Evolutionary conservation across 2,797 vertebrate species (phyloP).

Genomic region (Etheostoma nigrum): DNA sequence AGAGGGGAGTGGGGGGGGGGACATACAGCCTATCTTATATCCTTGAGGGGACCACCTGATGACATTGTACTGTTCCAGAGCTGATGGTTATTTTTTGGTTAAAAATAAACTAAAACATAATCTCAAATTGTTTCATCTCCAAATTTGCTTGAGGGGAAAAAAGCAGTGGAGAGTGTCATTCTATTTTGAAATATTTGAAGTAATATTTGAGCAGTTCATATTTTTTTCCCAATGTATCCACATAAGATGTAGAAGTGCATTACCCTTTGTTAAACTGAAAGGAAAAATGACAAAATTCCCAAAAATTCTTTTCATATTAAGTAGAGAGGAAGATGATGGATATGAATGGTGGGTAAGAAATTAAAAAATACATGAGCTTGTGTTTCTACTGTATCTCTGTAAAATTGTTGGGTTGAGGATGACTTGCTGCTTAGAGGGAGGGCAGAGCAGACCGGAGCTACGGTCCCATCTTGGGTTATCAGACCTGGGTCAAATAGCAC

Average conservation of each 20-base stretch:
- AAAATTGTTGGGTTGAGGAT: conserved; percentile 72
- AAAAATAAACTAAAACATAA: conserved; percentile 51
- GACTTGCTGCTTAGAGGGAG: conserved; percentile 82
- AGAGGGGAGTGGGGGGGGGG: not conserved
- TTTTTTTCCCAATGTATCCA: conserved; percentile 34
- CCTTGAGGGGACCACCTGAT: conserved; percentile 70
- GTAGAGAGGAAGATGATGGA: conserved; percentile 19
- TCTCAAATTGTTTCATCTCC: conserved; percentile 83
- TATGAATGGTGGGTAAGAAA: conserved; percentile 23
- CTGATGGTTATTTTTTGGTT: conserved; percentile 34
- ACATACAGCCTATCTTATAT: conserved; percentile 35
- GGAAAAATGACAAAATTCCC: conserved; percentile 13
- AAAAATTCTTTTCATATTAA: conserved; percentile 23
- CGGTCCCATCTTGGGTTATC: conserved; percentile 59
- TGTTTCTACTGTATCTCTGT: conserved; percentile 71
- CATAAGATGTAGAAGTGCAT: conserved; percentile 21
- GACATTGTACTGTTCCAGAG: conserved; percentile 71
- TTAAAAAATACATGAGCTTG: conserved; percentile 48
- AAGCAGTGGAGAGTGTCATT: conserved; percentile 39
- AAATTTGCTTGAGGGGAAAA: conserved; percentile 76
- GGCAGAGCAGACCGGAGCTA: conserved; percentile 75
- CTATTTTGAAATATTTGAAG: conserved; percentile 34
- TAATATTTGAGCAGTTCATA: conserved; percentile 20
- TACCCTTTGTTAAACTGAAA: conserved; percentile 40
- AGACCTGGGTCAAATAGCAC: conserved; percentile 58